A percentile compares a stretch with the other conserved stretches of the same genome.
phyloP scores from a whole-genome alignment of 2,113 vertebrate species.

The Eonycteris spelaea region DNA sequence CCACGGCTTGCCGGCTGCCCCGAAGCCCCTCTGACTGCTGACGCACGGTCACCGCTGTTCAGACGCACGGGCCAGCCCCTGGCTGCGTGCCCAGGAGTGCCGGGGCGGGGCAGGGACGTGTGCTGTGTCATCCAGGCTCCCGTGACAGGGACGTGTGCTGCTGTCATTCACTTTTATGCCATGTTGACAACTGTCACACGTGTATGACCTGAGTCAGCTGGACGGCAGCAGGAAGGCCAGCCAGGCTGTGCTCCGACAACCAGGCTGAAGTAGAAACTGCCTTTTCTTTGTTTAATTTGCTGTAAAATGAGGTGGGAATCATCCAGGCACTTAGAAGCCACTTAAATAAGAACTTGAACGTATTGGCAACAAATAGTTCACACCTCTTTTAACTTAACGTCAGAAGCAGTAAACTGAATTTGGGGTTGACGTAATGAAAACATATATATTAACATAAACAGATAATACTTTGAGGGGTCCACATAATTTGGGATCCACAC shows the following conservation, averaged over 20 bases:
- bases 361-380: neutral
- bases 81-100: no score
- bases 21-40: neutral
- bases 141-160: no score
- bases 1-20: neutral
- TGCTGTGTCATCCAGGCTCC: no score
- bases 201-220: neutral
- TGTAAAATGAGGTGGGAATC: neutral
- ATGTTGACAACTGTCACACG: neutral
- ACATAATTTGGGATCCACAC: neutral
- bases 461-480: neutral
- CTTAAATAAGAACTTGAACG: neutral
- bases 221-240: no score
- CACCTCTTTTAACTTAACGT: neutral
- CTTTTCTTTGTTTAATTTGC: neutral
- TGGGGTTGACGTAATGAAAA: neutral
- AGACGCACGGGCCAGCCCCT: no score
- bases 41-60: no score
- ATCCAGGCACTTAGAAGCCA: neutral
- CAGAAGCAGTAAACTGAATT: neutral
- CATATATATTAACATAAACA: neutral
- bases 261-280: rapidly evolving
- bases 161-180: neutral
- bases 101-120: no score
- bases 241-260: neutral